phyloP scores from a whole-genome alignment of 2,888 invertebrate genomes.

The Brachyptera putata region DNA sequence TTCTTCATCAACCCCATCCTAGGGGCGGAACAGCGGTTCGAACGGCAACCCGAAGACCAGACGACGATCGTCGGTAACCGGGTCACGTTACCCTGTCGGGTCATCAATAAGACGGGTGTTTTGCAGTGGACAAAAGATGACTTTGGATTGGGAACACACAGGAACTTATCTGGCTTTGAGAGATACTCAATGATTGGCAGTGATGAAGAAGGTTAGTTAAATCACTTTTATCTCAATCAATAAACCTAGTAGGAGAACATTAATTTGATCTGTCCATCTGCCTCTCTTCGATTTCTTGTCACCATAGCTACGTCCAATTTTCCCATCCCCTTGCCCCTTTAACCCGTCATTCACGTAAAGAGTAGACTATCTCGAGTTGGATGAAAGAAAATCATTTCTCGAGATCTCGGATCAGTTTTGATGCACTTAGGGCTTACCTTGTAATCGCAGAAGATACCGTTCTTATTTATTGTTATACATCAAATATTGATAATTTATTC shows the following conservation, averaged over 20 bases:
- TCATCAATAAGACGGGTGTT: slow-evolving; percentile 81
- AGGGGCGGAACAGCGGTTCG: slow-evolving; percentile 73
- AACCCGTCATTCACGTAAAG: slow-evolving; percentile 1
- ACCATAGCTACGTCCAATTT: slow-evolving; percentile 1
- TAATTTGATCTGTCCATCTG: slow-evolving; percentile 19
- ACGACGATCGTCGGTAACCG: slow-evolving; percentile 84
- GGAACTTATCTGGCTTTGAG: slow-evolving; percentile 86
- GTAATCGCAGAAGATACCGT: too few relatives aligned
- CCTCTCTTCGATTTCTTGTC: slow-evolving; percentile 14
- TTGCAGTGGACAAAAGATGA: slow-evolving; percentile 98
- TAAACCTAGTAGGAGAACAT: slow-evolving; percentile 9
- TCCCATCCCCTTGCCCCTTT: not conserved
- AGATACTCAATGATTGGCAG: slow-evolving; percentile 95
- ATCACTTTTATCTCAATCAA: slow-evolving; percentile 22
- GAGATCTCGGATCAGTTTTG: not conserved
- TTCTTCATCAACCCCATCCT: slow-evolving; percentile 42
- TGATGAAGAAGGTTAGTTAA: slow-evolving; percentile 78
- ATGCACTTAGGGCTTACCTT: not conserved
- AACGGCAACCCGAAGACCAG: slow-evolving; percentile 87
- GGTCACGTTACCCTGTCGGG: slow-evolving; percentile 85
- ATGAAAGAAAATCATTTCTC: slow-evolving; percentile 2
- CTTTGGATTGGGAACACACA: slow-evolving; percentile 88
- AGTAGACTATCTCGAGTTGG: not conserved
- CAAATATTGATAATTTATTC: too few relatives aligned
- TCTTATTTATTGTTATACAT: too few relatives aligned